Conservation (phyloP, 2,888 invertebrate genomes). For the Anodontia alba region DNA sequence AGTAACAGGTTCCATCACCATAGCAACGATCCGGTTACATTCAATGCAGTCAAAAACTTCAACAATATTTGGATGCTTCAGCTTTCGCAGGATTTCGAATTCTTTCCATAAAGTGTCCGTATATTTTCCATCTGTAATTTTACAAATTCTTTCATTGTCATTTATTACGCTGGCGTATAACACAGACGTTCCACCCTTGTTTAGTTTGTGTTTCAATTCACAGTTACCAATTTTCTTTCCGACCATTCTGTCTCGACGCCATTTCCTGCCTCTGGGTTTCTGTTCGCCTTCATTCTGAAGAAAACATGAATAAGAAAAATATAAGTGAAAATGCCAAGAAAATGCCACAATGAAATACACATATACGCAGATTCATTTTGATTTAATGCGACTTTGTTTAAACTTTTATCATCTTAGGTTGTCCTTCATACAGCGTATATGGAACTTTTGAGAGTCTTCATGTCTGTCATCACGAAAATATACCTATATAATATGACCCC, state of each 20-base stretch:
- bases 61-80: constrained; percentile 49
- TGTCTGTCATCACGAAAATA: too few species aligned
- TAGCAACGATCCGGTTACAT: constrained; percentile 50
- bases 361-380: too few species aligned
- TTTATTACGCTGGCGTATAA: constrained; percentile 30
- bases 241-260: constrained; percentile 53
- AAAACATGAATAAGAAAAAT: not conserved
- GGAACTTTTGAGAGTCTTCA: too few species aligned
- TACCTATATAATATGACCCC: too few species aligned
- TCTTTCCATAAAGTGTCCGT: constrained; percentile 45
- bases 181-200: constrained; percentile 48
- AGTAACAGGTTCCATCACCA: constrained; percentile 46
- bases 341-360: too few species aligned
- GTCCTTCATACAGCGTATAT: too few species aligned
- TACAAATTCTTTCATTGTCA: constrained; percentile 33
- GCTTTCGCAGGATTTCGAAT: constrained; percentile 40
- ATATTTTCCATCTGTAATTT: constrained; percentile 57
- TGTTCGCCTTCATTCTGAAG: constrained; percentile 37
- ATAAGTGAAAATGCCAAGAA: too few species aligned
- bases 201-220: constrained; percentile 25
- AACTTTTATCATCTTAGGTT: too few species aligned
- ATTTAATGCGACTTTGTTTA: too few species aligned
- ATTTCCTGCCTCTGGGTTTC: constrained; percentile 49
- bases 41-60: constrained; percentile 51
- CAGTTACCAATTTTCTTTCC: constrained; percentile 51